Base-by-base conservation (phyloP, 2,113 vertebrate genomes). In the Siniperca chuatsi region DNA sequence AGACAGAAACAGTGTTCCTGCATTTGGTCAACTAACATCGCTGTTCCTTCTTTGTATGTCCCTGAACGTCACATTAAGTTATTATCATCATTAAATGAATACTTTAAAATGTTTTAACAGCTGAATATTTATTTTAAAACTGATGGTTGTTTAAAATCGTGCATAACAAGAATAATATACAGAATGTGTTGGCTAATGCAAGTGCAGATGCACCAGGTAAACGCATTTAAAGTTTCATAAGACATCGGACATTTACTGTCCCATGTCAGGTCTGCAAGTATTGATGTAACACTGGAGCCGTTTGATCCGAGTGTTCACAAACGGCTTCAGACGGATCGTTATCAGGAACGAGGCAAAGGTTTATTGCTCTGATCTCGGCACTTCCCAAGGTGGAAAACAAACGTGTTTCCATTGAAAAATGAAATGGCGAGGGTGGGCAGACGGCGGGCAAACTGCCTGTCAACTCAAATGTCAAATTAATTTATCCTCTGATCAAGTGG, bases 381-480 rank as follows among this genome's bases (percentile, higher is more conserved):
- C 91, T 90, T 90, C 90, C 84, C 87, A 85, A 81, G 52, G n/a
- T 48, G 62, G 50, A 85, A 79, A 82, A 84, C 88, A 84, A 74
- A 88, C 44, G 25, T 10, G 62, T 78, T 91, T 66, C 44, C 82
- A 77, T 67, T 79, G 86, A 93, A 89, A 89, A 93, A 94, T 90
- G 85, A 80, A 82, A 65, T 55, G 29, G 73, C 21, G 29, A 61
- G n/a, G 80, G 54, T 21, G 75, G 60, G 71, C 73, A 68, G 90
- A 81, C 61, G 68, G 79, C 78, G n/a, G 88, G 87, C 79, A 88
- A 86, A 92, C 87, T 21, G 90, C 83, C 82, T 89, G 85, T 92
- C 92, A 87, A 92, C 85, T 84, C 87, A 95, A 95, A 95, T 94
- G 93, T 93, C 94, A 94, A 87, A 91, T 91, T 89, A 89, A 90